phyloP scores from a whole-genome alignment of 2,888 invertebrate genomes.

The Mechanitis mazaeus region DNA sequence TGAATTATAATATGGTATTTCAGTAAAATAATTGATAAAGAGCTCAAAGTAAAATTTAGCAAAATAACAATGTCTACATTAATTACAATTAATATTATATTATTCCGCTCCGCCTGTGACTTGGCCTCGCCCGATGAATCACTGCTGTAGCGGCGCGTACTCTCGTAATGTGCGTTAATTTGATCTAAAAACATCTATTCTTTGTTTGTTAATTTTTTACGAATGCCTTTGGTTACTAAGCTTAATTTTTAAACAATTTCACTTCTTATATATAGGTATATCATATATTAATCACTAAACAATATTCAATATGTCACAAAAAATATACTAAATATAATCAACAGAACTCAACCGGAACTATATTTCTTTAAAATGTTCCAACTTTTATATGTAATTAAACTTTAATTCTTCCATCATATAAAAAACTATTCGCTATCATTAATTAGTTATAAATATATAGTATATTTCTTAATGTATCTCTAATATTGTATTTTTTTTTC shows the following conservation, averaged over 20 bases:
- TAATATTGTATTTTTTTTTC: conserved; percentile 3
- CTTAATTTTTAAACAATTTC: conserved; percentile 26
- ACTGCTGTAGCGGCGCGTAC: conserved; percentile 60
- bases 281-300: too few species aligned
- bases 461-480: not conserved
- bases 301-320: too few species aligned
- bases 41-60: not conserved
- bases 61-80: not conserved
- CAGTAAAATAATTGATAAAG: too few species aligned
- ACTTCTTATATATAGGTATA: not conserved
- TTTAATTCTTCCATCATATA: too few species aligned
- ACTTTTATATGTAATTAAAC: too few species aligned
- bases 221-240: conserved; percentile 55
- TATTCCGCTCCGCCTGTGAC: not conserved
- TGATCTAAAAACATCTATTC: conserved; percentile 72
- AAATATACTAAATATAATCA: too few species aligned
- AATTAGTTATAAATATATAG: too few species aligned
- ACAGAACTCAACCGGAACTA: too few species aligned
- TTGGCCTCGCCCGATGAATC: conserved; percentile 52
- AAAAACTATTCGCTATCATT: too few species aligned
- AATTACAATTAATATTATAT: not conserved
- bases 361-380: too few species aligned
- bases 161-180: conserved; percentile 73
- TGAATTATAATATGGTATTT: too few species aligned
- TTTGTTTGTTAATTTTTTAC: conserved; percentile 71